Evolutionary conservation across 2,113 vertebrate species (phyloP).

Genomic region (Phalacrocorax carbo): DNA sequence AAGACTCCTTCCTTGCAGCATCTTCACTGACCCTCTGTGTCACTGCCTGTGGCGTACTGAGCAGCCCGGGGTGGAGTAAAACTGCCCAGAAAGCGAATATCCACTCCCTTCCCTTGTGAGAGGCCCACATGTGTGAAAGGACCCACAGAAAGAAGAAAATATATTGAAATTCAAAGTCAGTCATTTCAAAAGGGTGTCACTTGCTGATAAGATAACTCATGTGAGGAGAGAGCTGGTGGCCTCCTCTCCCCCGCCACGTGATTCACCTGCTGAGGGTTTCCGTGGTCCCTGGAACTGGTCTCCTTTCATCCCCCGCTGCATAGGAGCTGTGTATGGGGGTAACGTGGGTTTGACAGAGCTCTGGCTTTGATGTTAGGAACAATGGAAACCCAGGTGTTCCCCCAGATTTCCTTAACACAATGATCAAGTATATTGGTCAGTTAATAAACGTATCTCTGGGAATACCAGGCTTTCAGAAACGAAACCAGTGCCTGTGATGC

Average conservation of each 20-base stretch:
- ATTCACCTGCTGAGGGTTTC: neutral
- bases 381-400: neutral
- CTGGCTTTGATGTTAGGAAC: neutral
- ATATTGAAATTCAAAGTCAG: neutral
- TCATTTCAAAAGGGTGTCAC: neutral
- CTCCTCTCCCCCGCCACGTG: neutral
- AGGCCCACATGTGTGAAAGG: neutral
- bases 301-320: neutral
- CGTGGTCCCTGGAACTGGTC: neutral
- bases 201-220: neutral
- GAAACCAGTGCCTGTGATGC: neutral
- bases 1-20: neutral
- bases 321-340: neutral
- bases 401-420: neutral
- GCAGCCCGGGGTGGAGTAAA: neutral
- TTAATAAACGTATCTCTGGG: neutral
- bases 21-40: neutral
- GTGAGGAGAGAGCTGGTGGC: neutral
- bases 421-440: neutral
- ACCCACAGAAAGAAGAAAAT: neutral
- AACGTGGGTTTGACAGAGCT: neutral
- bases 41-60: neutral
- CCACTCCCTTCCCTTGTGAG: neutral
- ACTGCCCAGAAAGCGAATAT: neutral
- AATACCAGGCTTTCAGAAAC: neutral